Evolutionary conservation across 2,888 invertebrate species (phyloP).

Genomic region (Latrodectus hesperus): DNA sequence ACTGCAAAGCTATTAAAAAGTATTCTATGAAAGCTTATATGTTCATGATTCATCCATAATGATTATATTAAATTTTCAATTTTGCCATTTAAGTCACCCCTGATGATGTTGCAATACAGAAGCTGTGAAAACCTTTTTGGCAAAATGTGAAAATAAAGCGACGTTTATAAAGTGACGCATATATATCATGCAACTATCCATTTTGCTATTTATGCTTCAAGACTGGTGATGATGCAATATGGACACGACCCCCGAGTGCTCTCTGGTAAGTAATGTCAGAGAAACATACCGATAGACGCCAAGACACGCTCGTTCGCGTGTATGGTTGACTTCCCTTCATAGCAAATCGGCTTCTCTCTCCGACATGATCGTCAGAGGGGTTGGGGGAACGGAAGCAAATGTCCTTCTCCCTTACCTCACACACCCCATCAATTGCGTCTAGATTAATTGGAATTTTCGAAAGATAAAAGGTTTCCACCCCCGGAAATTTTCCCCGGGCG

Average conservation of each 20-base stretch:
- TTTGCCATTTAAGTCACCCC: too few relatives aligned
- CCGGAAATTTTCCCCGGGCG: neutral
- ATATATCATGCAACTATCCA: too few relatives aligned
- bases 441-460: constrained; percentile 49
- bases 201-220: neutral
- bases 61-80: too few relatives aligned
- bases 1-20: too few relatives aligned
- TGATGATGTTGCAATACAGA: too few relatives aligned
- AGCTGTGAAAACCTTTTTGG: too few relatives aligned
- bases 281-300: neutral
- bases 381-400: neutral
- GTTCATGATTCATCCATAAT: too few relatives aligned
- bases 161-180: too few relatives aligned
- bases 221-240: neutral
- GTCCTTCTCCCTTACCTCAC: neutral
- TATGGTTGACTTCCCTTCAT: neutral
- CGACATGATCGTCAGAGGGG: neutral
- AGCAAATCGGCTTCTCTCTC: constrained; percentile 10
- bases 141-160: too few relatives aligned
- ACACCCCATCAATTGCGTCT: constrained; percentile 37
- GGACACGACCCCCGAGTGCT: neutral
- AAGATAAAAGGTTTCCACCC: constrained; percentile 40
- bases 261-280: neutral
- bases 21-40: too few relatives aligned
- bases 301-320: constrained; percentile 10